Evolutionary conservation across 1,140 invertebrate species (phyloP), one percentile per base, ranked within the genome.

Genomic region (Drosophila fuyamai): DNA sequence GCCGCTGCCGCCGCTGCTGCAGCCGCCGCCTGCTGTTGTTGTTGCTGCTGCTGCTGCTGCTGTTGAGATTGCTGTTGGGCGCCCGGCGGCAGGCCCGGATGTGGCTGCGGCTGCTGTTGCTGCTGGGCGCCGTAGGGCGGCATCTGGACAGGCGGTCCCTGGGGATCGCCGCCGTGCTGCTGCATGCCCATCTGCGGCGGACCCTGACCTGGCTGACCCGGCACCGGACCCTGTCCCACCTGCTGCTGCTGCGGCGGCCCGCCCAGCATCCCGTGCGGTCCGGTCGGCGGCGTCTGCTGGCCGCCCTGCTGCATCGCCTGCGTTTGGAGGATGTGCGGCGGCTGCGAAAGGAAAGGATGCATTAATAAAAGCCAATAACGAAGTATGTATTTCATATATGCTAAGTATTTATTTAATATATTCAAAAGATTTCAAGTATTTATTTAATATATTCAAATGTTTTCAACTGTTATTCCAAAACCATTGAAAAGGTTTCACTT

Each of bases 231-330:
- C 54, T 79, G 84, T 6, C 77, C 76, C 27, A 76, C 76, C 29
- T 79, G 83, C 43, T 75, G 80, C 1, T 81, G 67, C 7, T 85
- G 79, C 16, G 81, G 82, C 9, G 83, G 82, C 7, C 75, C 76
- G 0, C 93, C 92, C 80, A 94, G 93, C 92, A 93, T 93, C n/a
- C 84, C 89, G 80, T 94, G 94, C 27, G 93, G 93, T 12, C 73
- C 73, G 4, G 61, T 59, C 16, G 92, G 93, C 40, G 92, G 92
- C 51, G 93, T 94, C 13, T 92, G 91, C 56, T 94, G 91, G n/a
- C 72, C 72, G 18, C 84, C 70, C 43, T 89, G 88, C n/a, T 86
- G 91, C 86, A 89, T 89, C 2, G 79, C 80, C 50, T 92, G 93
- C 6, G 86, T 70, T 55, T 92, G 90, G 43, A 92, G 57, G 62